A percentile compares a stretch with the other conserved stretches of the same genome.
phyloP scores from a whole-genome alignment of 2,888 invertebrate species.

The Furcula furcula region DNA sequence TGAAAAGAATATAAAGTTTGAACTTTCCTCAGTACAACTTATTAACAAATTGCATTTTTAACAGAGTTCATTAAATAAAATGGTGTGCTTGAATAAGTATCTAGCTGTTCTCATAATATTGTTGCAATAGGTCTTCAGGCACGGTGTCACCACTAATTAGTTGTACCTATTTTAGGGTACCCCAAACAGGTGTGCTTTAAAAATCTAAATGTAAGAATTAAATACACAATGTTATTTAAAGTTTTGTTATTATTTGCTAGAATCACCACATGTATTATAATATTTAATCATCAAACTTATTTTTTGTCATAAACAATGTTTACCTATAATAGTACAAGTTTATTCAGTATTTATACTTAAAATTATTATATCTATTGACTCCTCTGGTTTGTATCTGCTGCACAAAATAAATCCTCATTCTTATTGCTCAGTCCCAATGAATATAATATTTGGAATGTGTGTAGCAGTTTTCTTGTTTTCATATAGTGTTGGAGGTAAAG shows the following conservation, averaged over 20 bases:
- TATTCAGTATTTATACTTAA: constrained; percentile 30
- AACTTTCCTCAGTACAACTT: too few relatives aligned
- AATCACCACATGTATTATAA: constrained; percentile 18
- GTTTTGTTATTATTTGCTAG: constrained; percentile 19
- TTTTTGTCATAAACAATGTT: constrained; percentile 32
- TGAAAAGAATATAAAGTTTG: too few relatives aligned
- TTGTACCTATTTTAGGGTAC: too few relatives aligned
- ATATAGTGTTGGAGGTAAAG: constrained; percentile 50
- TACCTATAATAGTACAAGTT: constrained; percentile 51
- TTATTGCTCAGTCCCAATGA: constrained; percentile 53
- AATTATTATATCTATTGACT: constrained; percentile 33
- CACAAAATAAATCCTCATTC: constrained; percentile 42
- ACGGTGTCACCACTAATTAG: too few relatives aligned
- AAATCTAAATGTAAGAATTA: too few relatives aligned
- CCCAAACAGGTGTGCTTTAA: too few relatives aligned
- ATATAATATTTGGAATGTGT: constrained; percentile 53
- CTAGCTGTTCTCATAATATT: too few relatives aligned
- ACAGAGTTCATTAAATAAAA: too few relatives aligned
- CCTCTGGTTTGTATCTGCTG: constrained; percentile 38
- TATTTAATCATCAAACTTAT: constrained; percentile 2
- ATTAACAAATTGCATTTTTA: too few relatives aligned
- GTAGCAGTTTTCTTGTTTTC: constrained; percentile 59
- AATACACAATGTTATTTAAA: too few relatives aligned
- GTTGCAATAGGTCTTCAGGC: too few relatives aligned
- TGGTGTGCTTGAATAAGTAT: too few relatives aligned